Percentiles rank a stretch among this genome's conserved stretches.
Conservation (phyloP, 2,113 vertebrate species). For the Lophura nycthemera region DNA sequence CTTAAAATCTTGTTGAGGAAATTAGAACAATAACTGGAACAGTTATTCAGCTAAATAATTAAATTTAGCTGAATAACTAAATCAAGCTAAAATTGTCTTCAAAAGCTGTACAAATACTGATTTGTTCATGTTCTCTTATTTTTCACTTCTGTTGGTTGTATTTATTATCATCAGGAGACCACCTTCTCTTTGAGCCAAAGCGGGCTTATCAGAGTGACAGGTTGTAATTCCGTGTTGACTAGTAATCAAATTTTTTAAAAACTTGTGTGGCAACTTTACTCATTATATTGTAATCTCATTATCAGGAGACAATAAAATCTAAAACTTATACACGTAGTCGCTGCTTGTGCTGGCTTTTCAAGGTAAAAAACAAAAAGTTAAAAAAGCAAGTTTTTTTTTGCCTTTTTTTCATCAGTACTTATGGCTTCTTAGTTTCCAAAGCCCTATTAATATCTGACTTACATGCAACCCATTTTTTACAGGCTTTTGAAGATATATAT, state of each 20-base stretch:
- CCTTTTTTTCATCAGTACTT: not conserved
- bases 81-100: not conserved
- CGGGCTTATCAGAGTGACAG: not conserved
- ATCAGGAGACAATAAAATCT: not conserved
- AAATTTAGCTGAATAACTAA: too few relatives aligned
- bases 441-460: not conserved
- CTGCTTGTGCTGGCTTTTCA: not conserved
- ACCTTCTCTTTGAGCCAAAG: not conserved
- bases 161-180: not conserved
- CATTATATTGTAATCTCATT: not conserved
- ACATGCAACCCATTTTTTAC: not conserved
- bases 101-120: not conserved
- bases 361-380: not conserved
- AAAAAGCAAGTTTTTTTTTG: not conserved
- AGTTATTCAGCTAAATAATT: not conserved
- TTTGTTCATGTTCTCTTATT: not conserved
- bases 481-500: conserved; percentile 97
- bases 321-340: not conserved
- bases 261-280: not conserved
- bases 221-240: not conserved
- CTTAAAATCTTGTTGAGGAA: not conserved
- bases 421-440: not conserved
- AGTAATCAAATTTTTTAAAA: not conserved
- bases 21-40: not conserved
- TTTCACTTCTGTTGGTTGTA: not conserved